A percentile compares a stretch with the other conserved stretches of the same genome.
Evolutionary conservation across 2,113 vertebrate species (phyloP).

Genomic region (Callipepla squamata): DNA sequence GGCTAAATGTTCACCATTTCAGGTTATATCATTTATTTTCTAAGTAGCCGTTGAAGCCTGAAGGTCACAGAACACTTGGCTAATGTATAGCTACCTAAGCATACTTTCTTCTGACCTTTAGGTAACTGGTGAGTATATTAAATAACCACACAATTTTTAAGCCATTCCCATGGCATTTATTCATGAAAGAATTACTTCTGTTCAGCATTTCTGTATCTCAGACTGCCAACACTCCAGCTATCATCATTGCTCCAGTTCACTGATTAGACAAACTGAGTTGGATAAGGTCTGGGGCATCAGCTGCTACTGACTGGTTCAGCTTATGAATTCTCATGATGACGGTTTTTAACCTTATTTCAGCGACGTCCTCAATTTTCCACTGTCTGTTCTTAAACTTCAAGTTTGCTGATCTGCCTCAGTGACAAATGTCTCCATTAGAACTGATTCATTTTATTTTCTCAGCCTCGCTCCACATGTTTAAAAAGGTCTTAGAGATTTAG

Average conservation of each 20-base stretch:
- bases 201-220: background rate
- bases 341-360: slow-evolving; percentile 6
- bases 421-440: slow-evolving; percentile 37
- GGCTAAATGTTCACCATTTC: background rate
- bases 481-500: slow-evolving; percentile 43
- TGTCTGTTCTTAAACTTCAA: slow-evolving; percentile 9
- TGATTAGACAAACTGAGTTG: background rate
- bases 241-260: background rate
- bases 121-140: background rate
- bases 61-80: background rate
- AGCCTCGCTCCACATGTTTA: slow-evolving; percentile 13
- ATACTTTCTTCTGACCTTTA: slow-evolving; percentile 13
- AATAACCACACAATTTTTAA: background rate
- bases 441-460: slow-evolving; percentile 49
- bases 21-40: background rate
- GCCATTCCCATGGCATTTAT: background rate
- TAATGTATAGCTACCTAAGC: background rate
- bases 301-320: background rate
- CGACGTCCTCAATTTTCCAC: background rate
- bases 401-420: background rate
- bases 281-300: background rate
- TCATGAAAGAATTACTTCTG: background rate
- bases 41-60: background rate
- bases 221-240: background rate
- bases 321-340: background rate